A percentile compares a stretch with the other conserved stretches of the same genome.
phyloP scores from a whole-genome alignment of 2,113 vertebrate species.

The Austrofundulus limnaeus region DNA sequence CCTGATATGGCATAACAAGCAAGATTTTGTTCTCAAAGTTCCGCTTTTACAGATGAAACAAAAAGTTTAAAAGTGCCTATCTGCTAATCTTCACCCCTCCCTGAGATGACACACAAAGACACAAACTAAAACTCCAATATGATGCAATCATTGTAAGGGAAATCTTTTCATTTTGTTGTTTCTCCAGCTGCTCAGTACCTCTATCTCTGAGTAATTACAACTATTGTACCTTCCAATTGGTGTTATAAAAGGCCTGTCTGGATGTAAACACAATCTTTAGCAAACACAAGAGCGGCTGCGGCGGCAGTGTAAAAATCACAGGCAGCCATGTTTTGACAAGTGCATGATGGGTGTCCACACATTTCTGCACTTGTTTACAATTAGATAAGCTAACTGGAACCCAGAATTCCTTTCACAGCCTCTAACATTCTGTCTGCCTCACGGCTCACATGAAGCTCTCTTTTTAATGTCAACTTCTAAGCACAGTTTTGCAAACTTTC shows the following conservation, averaged over 20 bases:
- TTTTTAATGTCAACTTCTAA: slow-evolving; percentile 68
- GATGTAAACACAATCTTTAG: slow-evolving; percentile 81
- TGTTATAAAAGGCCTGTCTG: slow-evolving; percentile 84
- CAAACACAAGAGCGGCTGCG: slow-evolving; percentile 31
- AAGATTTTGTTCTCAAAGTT: neutral
- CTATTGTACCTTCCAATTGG: slow-evolving; percentile 83
- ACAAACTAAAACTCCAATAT: slow-evolving; percentile 47
- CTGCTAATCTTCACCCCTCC: slow-evolving; percentile 36
- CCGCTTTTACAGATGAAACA: slow-evolving; percentile 5
- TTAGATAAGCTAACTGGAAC: slow-evolving; percentile 58
- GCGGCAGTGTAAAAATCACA: slow-evolving; percentile 54
- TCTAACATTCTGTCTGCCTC: slow-evolving; percentile 26
- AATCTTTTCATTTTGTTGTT: slow-evolving; percentile 83
- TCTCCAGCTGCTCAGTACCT: slow-evolving; percentile 78
- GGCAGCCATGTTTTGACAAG: slow-evolving; percentile 70
- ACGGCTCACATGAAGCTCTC: slow-evolving; percentile 50
- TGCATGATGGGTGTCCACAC: slow-evolving; percentile 65
- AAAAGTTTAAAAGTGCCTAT: slow-evolving; percentile 10
- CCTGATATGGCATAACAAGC: neutral
- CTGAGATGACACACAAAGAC: slow-evolving; percentile 31
- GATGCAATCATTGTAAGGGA: slow-evolving; percentile 76
- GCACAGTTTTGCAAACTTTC: slow-evolving; percentile 71
- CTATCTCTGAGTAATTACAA: slow-evolving; percentile 87
- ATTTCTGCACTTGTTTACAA: slow-evolving; percentile 56
- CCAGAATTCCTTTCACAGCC: slow-evolving; percentile 50